Evolutionary conservation across 2,797 vertebrate species (phyloP), one percentile per base, ranked within the genome.

Genomic region (Brachymystax lenok): DNA sequence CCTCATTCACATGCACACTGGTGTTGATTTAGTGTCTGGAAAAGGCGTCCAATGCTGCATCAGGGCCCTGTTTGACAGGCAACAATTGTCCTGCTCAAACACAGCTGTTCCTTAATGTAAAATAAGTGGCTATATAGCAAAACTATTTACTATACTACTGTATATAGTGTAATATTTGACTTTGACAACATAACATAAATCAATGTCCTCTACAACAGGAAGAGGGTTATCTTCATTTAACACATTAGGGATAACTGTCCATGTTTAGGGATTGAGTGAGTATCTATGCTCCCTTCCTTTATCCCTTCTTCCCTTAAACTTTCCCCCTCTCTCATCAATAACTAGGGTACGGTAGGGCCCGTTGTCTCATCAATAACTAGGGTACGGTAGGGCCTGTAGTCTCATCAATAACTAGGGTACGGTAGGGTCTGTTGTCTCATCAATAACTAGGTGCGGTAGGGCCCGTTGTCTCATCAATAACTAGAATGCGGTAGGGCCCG

Each of bases 261-360:
- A 82, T 83, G 75, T 89, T 87, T 85, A 75, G 83, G 84, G 59
- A 83, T 78, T 75, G 77, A 85, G 82, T 83, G 83, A 84, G 82
- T 86, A 83, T 71, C n/a, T 59, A 16, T 59, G 6, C 75, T 80
- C 72, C 69, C 79, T 78, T 56, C 35, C 40, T 19, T 10, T 5
- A 35, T 67, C 63, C 28, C 33, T 12, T 10, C 40, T 46, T 46
- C 2, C 40, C 40, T 46, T 46, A 46, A 46, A 46, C 40, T 46
- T 46, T 46, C 2, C 40, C 40, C 10, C 40, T 3, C 74, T 67
- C 40, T 46, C 40, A 10, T 46, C 10, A 46, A 46, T 46, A 12
- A 12, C 40, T 35, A 35, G 33, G 33, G 5, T 5, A 28, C 28
- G 28, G 28, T 28, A 28, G 28, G 1, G 27, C 1, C 27, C 1